Base-by-base conservation (phyloP, 2,113 vertebrate genomes). In the Ursus arctos region DNA sequence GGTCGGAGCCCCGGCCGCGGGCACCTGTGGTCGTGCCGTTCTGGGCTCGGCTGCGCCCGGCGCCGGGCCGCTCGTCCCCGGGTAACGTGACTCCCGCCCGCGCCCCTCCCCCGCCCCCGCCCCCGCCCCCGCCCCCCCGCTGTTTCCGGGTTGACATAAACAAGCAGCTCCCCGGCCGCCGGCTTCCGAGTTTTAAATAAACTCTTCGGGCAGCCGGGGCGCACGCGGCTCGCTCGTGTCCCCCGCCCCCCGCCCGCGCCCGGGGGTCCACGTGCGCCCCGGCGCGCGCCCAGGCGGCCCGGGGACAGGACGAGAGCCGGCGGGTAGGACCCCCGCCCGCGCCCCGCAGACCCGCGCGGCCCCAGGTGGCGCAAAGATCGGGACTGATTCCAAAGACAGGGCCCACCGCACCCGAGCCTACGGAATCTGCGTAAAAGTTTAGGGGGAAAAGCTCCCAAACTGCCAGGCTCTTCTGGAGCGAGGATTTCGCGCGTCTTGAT, bases 81-180 rank as follows among this genome's bases (percentile, higher is more conserved):
- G 95, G 97, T 95, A 96, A 95, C 97, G 94, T 97, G 96, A 89
- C 96, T 85, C 97, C 93, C 89, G 65, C 94, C 65, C 92, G 63
- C 65, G 65, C 97, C 93, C 97, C 96, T 71, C 71, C 95, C 95
- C 93, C 95, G 65, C 36, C 22, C 80, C 97, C 74, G 47, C 40
- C 92, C 74, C 83, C 69, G 40, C 49, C 88, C 95, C 85, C 94
- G 16, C 88, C 93, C 90, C 88, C 95, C 97, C 89, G 43, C 93
- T 92, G 98, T 98, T 98, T 99, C 98, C 98, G 98, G 98, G 98
- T 99, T 97, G 96, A 97, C 98, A 98, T 97, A 98, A 99, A 98
- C 98, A 98, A 93, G 76, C 71, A 3, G 98, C 97, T 89, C 80
- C 80, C 97, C 97, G 51, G 69, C 92, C 65, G 91, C 96, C 71